Evolutionary conservation across 2,113 vertebrate species (phyloP), one percentile per base, ranked within the genome.

Genomic region (Neomonachus schauinslandi): DNA sequence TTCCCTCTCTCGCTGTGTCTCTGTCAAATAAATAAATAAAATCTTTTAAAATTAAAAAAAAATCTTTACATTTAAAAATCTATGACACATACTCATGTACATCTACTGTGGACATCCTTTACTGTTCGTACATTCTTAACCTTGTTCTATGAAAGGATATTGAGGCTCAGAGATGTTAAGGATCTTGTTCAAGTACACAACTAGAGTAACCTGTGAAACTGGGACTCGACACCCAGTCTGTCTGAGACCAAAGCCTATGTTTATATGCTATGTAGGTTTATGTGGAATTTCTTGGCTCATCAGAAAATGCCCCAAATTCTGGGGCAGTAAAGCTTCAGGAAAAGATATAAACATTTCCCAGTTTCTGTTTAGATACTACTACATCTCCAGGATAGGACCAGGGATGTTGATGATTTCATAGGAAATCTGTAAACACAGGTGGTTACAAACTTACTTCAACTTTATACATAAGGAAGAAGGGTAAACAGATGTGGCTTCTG

Each of bases 291-390:
- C 24, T 33, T 36, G 9, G 26, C 59, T 94, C 36, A 19, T 61
- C 49, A 61, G 49, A 74, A 85, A 94, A 81, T 63, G 2, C 3
- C 22, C 26, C 57, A 59, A 67, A 3, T 28, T 76, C 42, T 53
- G 59, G 46, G 57, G 49, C 26, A 82, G 19, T 94, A 39, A 81
- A 80, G 28, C 51, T 36, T 67, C 24, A 89, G 31, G 22, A 39
- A 71, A 77, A 18, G 9, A 67, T 51, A 36, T 12, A 94, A 91
- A 80, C 18, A 49, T 42, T 67, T 74, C 11, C 74, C 24, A 39
- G n/a, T 51, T 76, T 94, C 92, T 86, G 65, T 94, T 92, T 89
- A 71, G 65, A 76, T 92, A 24, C 21, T 82, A n/a, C 13, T 46
- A 42, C 0, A 5, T 81, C 31, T 94, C 13, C 7, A 46, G 76